Conservation (phyloP, 1,140 invertebrate species). For the Chrysopa pallens region DNA sequence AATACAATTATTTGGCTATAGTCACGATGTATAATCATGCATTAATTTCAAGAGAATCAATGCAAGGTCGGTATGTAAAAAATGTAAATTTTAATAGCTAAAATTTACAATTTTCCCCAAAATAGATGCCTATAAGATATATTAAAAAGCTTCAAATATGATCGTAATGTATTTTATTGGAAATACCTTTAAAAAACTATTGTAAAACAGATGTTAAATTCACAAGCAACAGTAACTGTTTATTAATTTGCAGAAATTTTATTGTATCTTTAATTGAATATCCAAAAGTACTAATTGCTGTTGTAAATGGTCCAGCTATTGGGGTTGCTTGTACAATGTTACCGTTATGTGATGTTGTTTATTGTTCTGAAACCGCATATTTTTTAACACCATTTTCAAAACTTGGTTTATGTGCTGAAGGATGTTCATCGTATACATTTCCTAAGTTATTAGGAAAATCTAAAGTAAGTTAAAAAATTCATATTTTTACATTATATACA, state of each 20-base stretch:
- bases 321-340: slow-evolving; percentile 74
- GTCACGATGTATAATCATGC: too few relatives aligned
- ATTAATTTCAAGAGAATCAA: too few relatives aligned
- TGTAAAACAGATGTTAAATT: too few relatives aligned
- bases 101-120: too few relatives aligned
- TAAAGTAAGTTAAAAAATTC: slow-evolving; percentile 32
- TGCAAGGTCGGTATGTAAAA: too few relatives aligned
- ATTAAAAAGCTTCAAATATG: too few relatives aligned
- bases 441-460: slow-evolving; percentile 61
- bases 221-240: too few relatives aligned
- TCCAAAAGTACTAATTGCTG: slow-evolving; percentile 71
- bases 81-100: too few relatives aligned
- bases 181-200: too few relatives aligned
- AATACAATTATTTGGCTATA: too few relatives aligned
- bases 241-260: slow-evolving; percentile 37
- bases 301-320: slow-evolving; percentile 89
- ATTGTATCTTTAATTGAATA: slow-evolving; percentile 67
- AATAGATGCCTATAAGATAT: too few relatives aligned
- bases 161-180: too few relatives aligned
- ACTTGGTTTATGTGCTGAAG: slow-evolving; percentile 68
- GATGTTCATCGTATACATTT: slow-evolving; percentile 67
- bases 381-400: slow-evolving; percentile 74
- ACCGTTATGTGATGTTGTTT: slow-evolving; percentile 75
- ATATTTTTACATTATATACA: slow-evolving; percentile 2
- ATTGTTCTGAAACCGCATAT: slow-evolving; percentile 64